A percentile compares a stretch with the other conserved stretches of the same genome.
These are phyloP conservation scores for Furcifer pardalis DNA, from an alignment of 2,797 vertebrate species.

Conservation along the genomic window DNA sequence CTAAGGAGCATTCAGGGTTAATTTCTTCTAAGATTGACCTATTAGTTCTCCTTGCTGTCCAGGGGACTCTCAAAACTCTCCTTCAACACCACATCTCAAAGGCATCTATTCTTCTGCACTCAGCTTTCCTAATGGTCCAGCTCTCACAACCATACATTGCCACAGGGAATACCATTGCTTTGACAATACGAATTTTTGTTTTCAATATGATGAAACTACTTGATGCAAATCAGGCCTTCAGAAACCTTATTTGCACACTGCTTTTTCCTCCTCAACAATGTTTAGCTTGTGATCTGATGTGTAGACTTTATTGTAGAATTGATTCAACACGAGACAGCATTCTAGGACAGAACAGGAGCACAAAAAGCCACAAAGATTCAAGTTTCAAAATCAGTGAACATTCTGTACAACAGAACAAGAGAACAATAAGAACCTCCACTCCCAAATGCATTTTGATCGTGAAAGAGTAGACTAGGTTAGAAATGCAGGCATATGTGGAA, in stretches of 20 bases:
- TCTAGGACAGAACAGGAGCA: background rate
- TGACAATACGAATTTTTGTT: too few species aligned
- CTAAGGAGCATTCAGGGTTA: too few species aligned
- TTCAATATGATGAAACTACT: too few species aligned
- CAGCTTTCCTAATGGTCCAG: too few species aligned
- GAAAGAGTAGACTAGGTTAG: background rate
- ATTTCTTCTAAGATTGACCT: too few species aligned
- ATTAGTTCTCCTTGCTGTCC: too few species aligned
- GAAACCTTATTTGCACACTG: background rate
- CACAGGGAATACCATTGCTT: too few species aligned
- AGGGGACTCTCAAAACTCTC: too few species aligned
- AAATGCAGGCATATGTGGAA: too few species aligned
- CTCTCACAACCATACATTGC: too few species aligned
- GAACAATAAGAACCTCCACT: background rate
- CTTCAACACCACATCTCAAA: too few species aligned
- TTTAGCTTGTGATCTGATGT: background rate
- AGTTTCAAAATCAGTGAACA: background rate
- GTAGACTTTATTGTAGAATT: background rate
- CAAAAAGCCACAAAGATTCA: background rate
- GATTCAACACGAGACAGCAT: background rate
- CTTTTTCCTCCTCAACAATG: background rate
- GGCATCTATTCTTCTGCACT: too few species aligned
- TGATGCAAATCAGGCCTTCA: rapidly evolving
- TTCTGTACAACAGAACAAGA: background rate
- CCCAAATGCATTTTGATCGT: background rate